Conservation (phyloP, 2,888 invertebrate genomes). For the Andrena flavipes region DNA sequence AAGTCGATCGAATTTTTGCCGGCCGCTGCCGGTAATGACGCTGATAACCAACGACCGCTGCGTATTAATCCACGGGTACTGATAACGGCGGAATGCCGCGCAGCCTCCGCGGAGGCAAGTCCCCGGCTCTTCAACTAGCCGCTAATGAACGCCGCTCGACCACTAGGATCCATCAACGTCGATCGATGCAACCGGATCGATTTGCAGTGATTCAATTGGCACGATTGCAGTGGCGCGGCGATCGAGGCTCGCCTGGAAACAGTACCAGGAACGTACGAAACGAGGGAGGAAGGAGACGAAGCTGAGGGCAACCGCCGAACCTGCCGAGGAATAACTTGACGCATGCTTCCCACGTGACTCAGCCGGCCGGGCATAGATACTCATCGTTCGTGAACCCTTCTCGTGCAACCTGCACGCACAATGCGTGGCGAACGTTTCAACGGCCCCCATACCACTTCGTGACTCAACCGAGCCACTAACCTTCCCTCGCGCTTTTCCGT, state of each 20-base stretch:
- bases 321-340: slow-evolving; percentile 70
- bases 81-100: slow-evolving; percentile 25
- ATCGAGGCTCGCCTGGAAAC: slow-evolving; percentile 42
- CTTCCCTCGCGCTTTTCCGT: slow-evolving; percentile 61
- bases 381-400: slow-evolving; percentile 74
- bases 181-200: slow-evolving; percentile 34
- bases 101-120: neutral
- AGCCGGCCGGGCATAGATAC: slow-evolving; percentile 74
- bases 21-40: neutral
- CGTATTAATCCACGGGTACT: slow-evolving; percentile 1
- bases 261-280: neutral
- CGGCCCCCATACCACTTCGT: slow-evolving; percentile 64
- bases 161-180: slow-evolving; percentile 46
- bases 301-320: slow-evolving; percentile 61
- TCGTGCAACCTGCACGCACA: slow-evolving; percentile 74
- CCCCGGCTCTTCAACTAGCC: neutral
- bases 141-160: slow-evolving; percentile 33
- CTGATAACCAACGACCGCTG: neutral
- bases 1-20: slow-evolving; percentile 22
- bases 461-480: slow-evolving; percentile 79
- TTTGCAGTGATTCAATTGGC: slow-evolving; percentile 34
- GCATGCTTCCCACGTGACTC: slow-evolving; percentile 81
- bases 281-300: slow-evolving; percentile 4
- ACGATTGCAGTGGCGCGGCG: slow-evolving; percentile 10
- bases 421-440: slow-evolving; percentile 71